A percentile compares a stretch with the other conserved stretches of the same genome.
phyloP scores from a whole-genome alignment of 2,797 vertebrate species.

The Chanos chanos region DNA sequence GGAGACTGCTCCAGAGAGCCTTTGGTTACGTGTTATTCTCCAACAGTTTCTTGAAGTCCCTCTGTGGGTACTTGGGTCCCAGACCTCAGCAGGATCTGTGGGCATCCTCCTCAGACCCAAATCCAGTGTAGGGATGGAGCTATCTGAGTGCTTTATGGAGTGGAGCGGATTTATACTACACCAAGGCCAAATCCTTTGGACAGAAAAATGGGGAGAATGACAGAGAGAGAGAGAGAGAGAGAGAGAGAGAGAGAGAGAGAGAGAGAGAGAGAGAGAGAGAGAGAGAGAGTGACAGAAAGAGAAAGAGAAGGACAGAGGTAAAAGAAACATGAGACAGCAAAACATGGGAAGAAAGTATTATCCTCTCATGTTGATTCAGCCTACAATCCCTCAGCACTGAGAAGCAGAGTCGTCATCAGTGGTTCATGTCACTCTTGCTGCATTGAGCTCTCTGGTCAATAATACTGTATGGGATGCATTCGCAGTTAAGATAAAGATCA shows the following conservation, averaged over 20 bases:
- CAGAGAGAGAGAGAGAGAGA: conserved; percentile 6
- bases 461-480: conserved; percentile 50
- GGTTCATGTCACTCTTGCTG: conserved; percentile 34
- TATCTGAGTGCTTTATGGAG: conserved; percentile 62
- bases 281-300: conserved; percentile 22
- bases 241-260: neutral
- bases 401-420: conserved; percentile 55
- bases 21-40: conserved; percentile 83
- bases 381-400: conserved; percentile 44
- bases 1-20: neutral
- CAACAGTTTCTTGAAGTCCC: conserved; percentile 78
- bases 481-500: conserved; percentile 26
- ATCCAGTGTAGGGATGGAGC: conserved; percentile 86
- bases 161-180: conserved; percentile 68
- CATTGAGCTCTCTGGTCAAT: conserved; percentile 53
- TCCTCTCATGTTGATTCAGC: conserved; percentile 47
- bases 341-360: conserved; percentile 41
- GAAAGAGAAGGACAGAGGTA: conserved; percentile 19
- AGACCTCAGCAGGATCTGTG: conserved; percentile 77
- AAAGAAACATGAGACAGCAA: neutral
- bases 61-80: conserved; percentile 67
- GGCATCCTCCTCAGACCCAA: conserved; percentile 93
- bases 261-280: conserved; percentile 38
- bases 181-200: conserved; percentile 81
- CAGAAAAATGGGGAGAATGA: conserved; percentile 24